These are phyloP conservation scores for Seriola dumerili DNA, from an alignment of 2,113 vertebrate genomes.

Conservation along the genomic window DNA sequence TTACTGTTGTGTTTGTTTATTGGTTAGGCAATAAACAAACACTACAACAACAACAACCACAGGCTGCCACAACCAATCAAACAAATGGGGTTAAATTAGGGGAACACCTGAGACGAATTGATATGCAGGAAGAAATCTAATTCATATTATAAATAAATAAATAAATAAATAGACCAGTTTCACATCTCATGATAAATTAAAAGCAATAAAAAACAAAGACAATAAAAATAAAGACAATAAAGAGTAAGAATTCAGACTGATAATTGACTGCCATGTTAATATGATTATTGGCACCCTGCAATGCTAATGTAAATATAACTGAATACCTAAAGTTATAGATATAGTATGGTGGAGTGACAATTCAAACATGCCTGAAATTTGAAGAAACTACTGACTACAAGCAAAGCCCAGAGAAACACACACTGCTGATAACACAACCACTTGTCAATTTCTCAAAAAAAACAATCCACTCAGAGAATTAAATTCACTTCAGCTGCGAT, in stretches of 20 bases:
- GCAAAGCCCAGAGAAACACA: constrained; percentile 13
- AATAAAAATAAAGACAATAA: not conserved
- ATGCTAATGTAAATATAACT: not conserved
- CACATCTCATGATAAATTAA: not conserved
- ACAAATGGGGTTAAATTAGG: constrained; percentile 5
- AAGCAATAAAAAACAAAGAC: not conserved
- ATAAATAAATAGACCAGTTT: not conserved
- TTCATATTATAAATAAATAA: not conserved
- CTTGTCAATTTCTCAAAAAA: constrained; percentile 29
- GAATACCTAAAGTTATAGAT: not conserved
- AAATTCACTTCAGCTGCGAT: constrained; percentile 56
- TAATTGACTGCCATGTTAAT: not conserved
- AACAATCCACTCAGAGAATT: constrained; percentile 44
- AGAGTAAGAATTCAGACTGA: not conserved
- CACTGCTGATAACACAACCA: constrained; percentile 24
- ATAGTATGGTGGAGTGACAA: not conserved
- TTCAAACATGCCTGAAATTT: not conserved
- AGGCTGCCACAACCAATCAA: constrained; percentile 10
- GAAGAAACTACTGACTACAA: constrained; percentile 4
- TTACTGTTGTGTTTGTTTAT: too few relatives aligned
- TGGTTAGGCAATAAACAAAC: not conserved
- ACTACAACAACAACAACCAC: constrained; percentile 4
- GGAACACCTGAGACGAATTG: not conserved
- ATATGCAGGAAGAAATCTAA: not conserved
- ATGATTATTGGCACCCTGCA: too few relatives aligned